Evolutionary conservation across 2,113 vertebrate species (phyloP), one percentile per base, ranked within the genome.

Genomic region (Epinephelus lanceolatus): DNA sequence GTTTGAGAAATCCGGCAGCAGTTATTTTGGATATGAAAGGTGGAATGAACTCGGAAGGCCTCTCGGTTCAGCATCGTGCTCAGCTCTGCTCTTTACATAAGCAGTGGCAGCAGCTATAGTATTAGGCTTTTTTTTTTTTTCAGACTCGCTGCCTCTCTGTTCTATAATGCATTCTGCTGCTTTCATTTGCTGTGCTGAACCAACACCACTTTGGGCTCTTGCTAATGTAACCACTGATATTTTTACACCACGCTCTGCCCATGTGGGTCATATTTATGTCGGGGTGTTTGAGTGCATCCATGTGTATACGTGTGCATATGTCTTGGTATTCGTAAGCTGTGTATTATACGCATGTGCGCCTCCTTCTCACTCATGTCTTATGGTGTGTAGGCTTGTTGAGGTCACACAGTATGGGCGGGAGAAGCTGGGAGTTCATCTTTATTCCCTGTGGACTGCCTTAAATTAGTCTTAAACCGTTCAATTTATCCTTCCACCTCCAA

Each of bases 1-100:
- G 89, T 89, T 91, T 91, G 86, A 85, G 87, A 91, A 86, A 92
- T 79, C 76, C 53, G 8, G 77, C 85, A 66, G 79, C 81, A 76
- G 89, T 87, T 95, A 94, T 94, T 93, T 94, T 90, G 47, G 89
- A 88, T 86, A 74, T 88, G 53, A 91, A 92, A 88, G 89, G 76
- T 84, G 87, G 62, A 69, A 70, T 90, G 88, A 92, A 91, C 90
- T 93, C 53, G 18, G 56, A 82, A 80, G 80, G 75, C 81, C 82
- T 78, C 60, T 78, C 30, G 1, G 87, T 88, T 91, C 90, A 86
- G 80, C 77, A 4, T 88, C 71, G 80, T 89, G 84, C 83, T 88
- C 80, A 70, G 65, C 71, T 84, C 72, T 75, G 70, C 84, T 83
- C 84, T 90, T 89, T 91, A 93, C 57, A 73, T 91, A 92, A 93